Conservation (phyloP, 2,888 invertebrate genomes). For the Lissonota sp. region DNA sequence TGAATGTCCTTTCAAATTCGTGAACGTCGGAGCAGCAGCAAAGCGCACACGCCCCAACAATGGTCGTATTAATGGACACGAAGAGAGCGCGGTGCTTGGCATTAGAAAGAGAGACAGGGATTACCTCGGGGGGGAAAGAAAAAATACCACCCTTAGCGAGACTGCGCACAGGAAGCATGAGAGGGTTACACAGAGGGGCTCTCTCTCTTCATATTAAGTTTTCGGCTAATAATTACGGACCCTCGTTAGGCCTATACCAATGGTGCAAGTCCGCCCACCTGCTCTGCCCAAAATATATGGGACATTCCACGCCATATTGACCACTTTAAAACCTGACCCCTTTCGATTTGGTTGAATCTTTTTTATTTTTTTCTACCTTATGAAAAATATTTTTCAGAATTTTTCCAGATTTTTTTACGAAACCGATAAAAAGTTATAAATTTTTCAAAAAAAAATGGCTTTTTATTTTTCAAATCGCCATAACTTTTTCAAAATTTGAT, state of each 20-base stretch:
- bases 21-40: slow-evolving; percentile 2
- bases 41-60: slow-evolving; percentile 37
- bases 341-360: too few relatives aligned
- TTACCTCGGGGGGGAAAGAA: slow-evolving; percentile 24
- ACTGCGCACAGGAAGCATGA: slow-evolving; percentile 23
- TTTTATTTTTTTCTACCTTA: too few relatives aligned
- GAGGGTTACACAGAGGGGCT: slow-evolving; percentile 71
- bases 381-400: too few relatives aligned
- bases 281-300: slow-evolving; percentile 63
- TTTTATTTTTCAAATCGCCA: too few relatives aligned
- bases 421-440: too few relatives aligned
- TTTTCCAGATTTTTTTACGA: too few relatives aligned
- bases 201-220: slow-evolving; percentile 74
- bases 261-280: slow-evolving; percentile 76
- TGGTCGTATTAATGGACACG: slow-evolving; percentile 57
- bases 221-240: slow-evolving; percentile 79
- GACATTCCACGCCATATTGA: too few relatives aligned
- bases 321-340: too few relatives aligned
- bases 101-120: slow-evolving; percentile 26
- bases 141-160: slow-evolving; percentile 20
- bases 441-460: too few relatives aligned
- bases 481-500: too few relatives aligned
- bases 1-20: neutral
- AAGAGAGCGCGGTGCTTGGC: slow-evolving; percentile 6
- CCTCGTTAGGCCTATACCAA: slow-evolving; percentile 76